Evolutionary conservation across 2,888 invertebrate genomes (phyloP).

Genomic region (Lymantria monacha): DNA sequence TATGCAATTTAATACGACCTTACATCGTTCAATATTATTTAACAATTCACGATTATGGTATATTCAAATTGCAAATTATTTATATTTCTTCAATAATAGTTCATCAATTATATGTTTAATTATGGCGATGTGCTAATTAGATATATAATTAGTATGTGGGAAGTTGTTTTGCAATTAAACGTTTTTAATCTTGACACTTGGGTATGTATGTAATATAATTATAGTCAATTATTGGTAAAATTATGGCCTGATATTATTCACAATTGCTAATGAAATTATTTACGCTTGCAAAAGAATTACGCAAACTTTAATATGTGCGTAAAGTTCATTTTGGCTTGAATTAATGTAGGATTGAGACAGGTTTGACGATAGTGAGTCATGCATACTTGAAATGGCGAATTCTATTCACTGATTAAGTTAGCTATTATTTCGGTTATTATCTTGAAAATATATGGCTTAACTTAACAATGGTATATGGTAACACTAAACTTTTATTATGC

Average conservation of each 20-base stretch:
- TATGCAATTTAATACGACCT: slow-evolving; percentile 59
- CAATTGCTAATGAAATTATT: slow-evolving; percentile 14
- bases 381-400: no score
- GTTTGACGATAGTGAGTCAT: neutral
- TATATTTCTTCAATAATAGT: slow-evolving; percentile 42
- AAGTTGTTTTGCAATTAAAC: slow-evolving; percentile 32
- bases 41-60: slow-evolving; percentile 64
- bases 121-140: slow-evolving; percentile 55
- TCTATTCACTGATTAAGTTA: no score
- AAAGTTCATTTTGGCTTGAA: neutral
- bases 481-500: no score
- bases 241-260: slow-evolving; percentile 8
- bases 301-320: neutral
- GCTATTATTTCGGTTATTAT: no score
- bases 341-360: neutral
- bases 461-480: no score
- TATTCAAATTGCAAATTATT: slow-evolving; percentile 61
- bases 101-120: slow-evolving; percentile 50
- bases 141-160: slow-evolving; percentile 40
- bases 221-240: slow-evolving; percentile 22
- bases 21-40: slow-evolving; percentile 45
- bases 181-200: slow-evolving; percentile 24
- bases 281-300: slow-evolving; percentile 2
- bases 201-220: slow-evolving; percentile 22
- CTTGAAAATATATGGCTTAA: no score